Evolutionary conservation across 2,797 vertebrate species (phyloP).

Genomic region (Hirundo rustica): DNA sequence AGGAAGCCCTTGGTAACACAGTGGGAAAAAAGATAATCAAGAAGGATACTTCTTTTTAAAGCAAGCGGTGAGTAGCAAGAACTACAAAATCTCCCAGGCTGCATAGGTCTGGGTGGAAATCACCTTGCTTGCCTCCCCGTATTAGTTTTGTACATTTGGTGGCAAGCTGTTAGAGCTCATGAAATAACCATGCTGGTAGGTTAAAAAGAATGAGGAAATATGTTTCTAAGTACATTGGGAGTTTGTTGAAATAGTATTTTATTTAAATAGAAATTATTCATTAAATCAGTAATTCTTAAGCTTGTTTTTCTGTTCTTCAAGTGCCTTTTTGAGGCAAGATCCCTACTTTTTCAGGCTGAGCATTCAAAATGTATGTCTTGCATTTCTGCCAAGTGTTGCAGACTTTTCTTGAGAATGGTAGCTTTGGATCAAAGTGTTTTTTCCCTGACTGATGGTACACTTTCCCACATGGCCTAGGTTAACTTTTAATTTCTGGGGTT

Average conservation of each 20-base stretch:
- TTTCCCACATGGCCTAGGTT: not conserved
- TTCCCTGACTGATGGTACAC: not conserved
- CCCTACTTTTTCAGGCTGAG: not conserved
- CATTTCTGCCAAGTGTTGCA: not conserved
- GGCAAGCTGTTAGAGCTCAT: not conserved
- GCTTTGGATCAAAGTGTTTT: not conserved
- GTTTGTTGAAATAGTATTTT: not conserved
- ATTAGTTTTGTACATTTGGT: not conserved
- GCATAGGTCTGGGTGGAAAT: not conserved
- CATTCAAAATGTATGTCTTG: not conserved
- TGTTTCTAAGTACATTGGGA: not conserved
- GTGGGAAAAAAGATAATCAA: not conserved
- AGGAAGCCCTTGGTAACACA: not conserved
- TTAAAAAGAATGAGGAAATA: not conserved
- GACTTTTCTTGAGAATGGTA: not conserved
- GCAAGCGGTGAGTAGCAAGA: not conserved
- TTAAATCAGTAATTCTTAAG: not conserved
- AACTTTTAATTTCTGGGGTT: not conserved
- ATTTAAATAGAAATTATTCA: not conserved
- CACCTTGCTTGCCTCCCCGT: not conserved
- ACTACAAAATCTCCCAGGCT: not conserved
- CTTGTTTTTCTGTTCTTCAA: not conserved
- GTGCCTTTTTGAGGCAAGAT: not conserved
- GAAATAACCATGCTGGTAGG: not conserved
- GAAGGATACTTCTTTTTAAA: not conserved